A percentile compares a stretch with the other conserved stretches of the same genome.
Evolutionary conservation across 2,797 vertebrate species (phyloP).

Genomic region (Chaetophractus vellerosus): DNA sequence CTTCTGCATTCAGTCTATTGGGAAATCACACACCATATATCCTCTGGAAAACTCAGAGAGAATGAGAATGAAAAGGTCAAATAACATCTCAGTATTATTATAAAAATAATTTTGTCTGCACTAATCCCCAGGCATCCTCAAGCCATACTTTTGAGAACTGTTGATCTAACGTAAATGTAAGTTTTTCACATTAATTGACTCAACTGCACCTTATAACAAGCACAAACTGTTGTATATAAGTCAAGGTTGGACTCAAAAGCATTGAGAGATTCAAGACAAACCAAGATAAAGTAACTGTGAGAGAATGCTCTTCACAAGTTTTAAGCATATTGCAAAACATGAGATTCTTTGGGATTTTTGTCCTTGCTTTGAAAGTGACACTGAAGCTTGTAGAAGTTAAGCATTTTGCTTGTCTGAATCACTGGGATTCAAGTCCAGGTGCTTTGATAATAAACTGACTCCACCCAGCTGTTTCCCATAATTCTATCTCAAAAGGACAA

Average conservation of each 20-base stretch:
- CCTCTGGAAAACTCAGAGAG: background rate
- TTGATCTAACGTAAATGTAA: background rate
- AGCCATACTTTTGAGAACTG: background rate
- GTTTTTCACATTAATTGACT: slow-evolving; percentile 20
- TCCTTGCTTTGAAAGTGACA: slow-evolving; percentile 1
- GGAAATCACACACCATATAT: background rate
- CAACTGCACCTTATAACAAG: slow-evolving; percentile 28
- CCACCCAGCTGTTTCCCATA: background rate
- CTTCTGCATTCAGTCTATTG: background rate
- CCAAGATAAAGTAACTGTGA: slow-evolving; percentile 71
- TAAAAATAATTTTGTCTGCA: slow-evolving; percentile 53
- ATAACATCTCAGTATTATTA: background rate
- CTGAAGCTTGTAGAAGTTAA: background rate
- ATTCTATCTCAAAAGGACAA: background rate
- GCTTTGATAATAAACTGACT: background rate
- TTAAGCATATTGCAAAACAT: background rate
- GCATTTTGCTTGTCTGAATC: background rate
- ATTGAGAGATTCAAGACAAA: slow-evolving; percentile 76
- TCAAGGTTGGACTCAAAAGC: slow-evolving; percentile 72
- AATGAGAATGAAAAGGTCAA: background rate
- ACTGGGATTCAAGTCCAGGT: background rate
- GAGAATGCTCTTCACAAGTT: slow-evolving; percentile 61
- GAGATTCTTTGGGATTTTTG: background rate
- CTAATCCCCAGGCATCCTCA: background rate
- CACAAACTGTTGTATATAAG: slow-evolving; percentile 88